phyloP scores from a whole-genome alignment of 2,113 vertebrate genomes.

The Zosterops lateralis region DNA sequence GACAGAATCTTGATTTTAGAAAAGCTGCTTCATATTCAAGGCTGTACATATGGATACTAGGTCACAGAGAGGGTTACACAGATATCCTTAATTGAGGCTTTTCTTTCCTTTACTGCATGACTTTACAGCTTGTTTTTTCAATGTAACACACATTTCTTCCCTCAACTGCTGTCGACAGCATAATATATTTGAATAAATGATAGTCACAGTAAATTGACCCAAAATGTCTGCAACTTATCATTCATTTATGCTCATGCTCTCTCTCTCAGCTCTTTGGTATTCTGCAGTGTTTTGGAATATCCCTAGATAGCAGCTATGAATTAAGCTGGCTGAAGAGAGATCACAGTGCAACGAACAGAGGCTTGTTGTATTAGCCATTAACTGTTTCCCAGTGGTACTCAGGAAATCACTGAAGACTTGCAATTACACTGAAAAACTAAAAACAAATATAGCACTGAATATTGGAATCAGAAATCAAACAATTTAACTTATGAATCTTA shows the following conservation, averaged over 20 bases:
- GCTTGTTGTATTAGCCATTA: not conserved
- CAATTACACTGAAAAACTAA: not conserved
- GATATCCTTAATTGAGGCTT: not conserved
- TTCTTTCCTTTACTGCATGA: not conserved
- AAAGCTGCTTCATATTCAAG: not conserved
- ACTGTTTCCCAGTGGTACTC: not conserved
- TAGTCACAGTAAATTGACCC: not conserved
- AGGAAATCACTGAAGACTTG: not conserved
- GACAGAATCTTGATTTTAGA: not conserved
- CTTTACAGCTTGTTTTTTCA: not conserved
- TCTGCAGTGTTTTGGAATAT: not conserved
- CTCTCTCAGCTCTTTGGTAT: not conserved
- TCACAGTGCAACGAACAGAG: not conserved
- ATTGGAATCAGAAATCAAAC: not conserved
- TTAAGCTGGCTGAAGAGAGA: not conserved
- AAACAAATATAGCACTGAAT: not conserved
- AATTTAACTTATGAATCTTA: accelerated
- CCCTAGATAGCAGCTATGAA: not conserved
- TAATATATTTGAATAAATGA: not conserved
- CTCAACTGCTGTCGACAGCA: not conserved
- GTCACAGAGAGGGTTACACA: not conserved
- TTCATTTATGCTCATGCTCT: not conserved
- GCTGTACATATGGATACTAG: not conserved
- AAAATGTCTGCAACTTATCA: not conserved
- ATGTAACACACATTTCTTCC: not conserved